Conservation (phyloP, 2,888 invertebrate genomes). For the Cephus spinipes region DNA sequence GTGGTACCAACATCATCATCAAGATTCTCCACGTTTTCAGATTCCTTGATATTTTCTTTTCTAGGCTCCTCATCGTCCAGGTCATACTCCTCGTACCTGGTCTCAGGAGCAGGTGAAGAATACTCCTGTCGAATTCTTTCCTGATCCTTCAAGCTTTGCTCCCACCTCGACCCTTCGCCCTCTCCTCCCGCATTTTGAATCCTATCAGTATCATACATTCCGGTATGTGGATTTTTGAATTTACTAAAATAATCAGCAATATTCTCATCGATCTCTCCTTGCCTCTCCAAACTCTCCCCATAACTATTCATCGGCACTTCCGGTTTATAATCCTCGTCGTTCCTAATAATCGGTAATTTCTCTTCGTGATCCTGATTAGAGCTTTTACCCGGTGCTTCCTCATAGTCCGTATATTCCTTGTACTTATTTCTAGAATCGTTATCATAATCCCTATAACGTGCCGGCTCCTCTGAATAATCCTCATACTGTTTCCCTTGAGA, state of each 20-base stretch:
- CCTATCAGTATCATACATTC: constrained; percentile 34
- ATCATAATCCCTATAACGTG: background rate
- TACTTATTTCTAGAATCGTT: background rate
- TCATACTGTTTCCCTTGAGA: constrained; percentile 8
- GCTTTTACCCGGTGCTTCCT: background rate
- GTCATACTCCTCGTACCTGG: constrained; percentile 57
- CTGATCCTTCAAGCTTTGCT: constrained; percentile 13
- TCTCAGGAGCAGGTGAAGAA: constrained; percentile 30
- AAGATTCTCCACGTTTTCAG: background rate
- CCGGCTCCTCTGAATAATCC: constrained; percentile 15
- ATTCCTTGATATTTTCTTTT: background rate
- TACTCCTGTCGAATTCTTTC: constrained; percentile 31
- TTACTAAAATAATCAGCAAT: constrained; percentile 50
- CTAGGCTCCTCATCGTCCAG: constrained; percentile 29
- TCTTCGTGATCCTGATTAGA: constrained; percentile 9
- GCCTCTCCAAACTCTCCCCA: constrained; percentile 54
- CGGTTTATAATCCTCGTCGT: constrained; percentile 26
- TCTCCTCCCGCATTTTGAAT: constrained; percentile 14
- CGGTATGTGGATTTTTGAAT: constrained; percentile 46
- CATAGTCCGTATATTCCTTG: background rate
- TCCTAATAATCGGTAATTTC: constrained; percentile 32
- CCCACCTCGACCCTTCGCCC: constrained; percentile 17
- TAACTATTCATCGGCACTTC: constrained; percentile 57
- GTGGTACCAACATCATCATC: constrained; percentile 11
- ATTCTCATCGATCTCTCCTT: constrained; percentile 50